Evolutionary conservation across 2,113 vertebrate genomes (phyloP).

Genomic region (Carassius auratus): DNA sequence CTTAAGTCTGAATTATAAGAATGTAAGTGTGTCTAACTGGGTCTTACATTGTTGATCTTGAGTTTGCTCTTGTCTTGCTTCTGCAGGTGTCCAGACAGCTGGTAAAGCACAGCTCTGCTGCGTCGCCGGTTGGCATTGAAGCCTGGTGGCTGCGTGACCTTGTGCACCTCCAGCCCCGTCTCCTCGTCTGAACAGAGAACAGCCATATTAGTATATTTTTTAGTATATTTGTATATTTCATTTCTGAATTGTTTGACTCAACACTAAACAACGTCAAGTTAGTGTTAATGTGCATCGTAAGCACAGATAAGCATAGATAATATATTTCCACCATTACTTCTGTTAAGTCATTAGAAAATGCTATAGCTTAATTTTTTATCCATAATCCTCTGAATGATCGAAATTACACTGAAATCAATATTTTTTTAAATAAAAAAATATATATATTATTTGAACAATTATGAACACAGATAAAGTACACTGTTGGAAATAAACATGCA

Average conservation of each 20-base stretch:
- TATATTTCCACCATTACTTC: background rate
- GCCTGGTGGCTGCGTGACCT: conserved; percentile 76
- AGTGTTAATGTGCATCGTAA: background rate
- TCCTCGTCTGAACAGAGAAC: conserved; percentile 72
- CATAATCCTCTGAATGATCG: background rate
- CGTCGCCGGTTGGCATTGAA: conserved; percentile 81
- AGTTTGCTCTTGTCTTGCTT: conserved; percentile 86
- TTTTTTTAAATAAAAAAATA: too few relatives aligned
- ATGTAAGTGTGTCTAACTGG: background rate
- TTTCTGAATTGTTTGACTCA: background rate
- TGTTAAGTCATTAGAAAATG: background rate
- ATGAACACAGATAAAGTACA: background rate
- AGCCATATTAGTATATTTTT: background rate
- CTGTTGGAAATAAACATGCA: background rate
- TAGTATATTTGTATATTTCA: background rate
- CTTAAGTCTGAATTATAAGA: background rate
- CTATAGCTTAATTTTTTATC: background rate
- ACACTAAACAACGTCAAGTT: background rate
- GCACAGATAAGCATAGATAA: background rate
- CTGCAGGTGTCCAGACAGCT: conserved; percentile 83
- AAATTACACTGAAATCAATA: background rate
- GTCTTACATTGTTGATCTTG: conserved; percentile 82
- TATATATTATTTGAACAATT: too few relatives aligned
- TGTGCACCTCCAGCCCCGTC: conserved; percentile 78
- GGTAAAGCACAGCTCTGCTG: conserved; percentile 82